Evolutionary conservation across 92 coral and sea anemone species (phyloP).

Genomic region (Umimayanthus chanpuru): DNA sequence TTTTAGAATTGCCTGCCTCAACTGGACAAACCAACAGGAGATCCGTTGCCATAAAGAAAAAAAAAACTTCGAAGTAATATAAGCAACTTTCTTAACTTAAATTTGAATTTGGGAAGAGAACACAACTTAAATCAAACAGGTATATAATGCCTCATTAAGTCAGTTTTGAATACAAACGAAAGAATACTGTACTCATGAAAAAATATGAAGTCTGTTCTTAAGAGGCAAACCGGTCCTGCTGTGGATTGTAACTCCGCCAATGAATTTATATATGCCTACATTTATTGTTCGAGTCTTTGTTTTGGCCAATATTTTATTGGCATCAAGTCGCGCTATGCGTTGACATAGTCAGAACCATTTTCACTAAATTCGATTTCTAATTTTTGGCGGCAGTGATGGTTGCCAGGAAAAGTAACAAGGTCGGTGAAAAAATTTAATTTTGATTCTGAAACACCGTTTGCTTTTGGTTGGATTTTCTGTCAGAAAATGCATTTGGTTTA

Average conservation of each 20-base stretch:
- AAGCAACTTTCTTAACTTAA: neutral
- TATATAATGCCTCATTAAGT: neutral
- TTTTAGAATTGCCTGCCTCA: neutral
- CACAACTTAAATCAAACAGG: neutral
- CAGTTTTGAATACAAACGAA: neutral
- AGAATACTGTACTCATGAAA: neutral
- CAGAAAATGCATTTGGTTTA: neutral
- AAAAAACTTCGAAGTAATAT: conserved; percentile 4
- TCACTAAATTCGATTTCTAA: neutral
- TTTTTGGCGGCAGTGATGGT: neutral
- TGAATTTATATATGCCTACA: neutral
- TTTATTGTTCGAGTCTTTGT: neutral
- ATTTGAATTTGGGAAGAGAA: neutral
- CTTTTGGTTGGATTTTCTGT: conserved; percentile 3
- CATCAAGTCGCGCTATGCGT: neutral
- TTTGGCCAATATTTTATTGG: neutral
- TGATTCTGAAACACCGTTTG: conserved; percentile 31
- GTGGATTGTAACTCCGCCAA: neutral
- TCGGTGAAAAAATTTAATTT: conserved; percentile 30
- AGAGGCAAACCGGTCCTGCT: neutral
- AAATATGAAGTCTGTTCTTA: neutral
- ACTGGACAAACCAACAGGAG: neutral
- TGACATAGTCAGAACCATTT: neutral
- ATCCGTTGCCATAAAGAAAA: conserved; percentile 9
- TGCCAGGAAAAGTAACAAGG: conserved; percentile 23